A percentile compares a stretch with the other conserved stretches of the same genome.
These are phyloP conservation scores for Lathronympha strigana DNA, from an alignment of 2,888 invertebrate genomes.

Conservation along the genomic window DNA sequence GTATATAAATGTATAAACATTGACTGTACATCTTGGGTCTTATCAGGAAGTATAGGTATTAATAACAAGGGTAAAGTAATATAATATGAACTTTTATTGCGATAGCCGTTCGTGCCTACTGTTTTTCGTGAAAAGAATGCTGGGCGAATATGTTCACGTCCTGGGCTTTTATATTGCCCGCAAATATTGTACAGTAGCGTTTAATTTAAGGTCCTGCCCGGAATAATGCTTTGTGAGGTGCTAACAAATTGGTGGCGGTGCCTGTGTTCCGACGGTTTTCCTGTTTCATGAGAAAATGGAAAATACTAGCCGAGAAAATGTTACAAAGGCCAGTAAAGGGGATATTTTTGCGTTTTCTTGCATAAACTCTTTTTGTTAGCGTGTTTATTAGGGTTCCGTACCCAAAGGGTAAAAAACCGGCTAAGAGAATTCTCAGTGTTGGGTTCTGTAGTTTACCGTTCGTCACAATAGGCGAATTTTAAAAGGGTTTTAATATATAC, in stretches of 20 bases:
- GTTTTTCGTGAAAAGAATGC: constrained; percentile 22
- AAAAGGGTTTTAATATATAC: too few species aligned
- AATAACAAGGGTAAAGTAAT: constrained; percentile 24
- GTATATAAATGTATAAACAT: too few species aligned
- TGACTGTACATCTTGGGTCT: too few species aligned
- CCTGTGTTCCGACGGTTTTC: constrained; percentile 47
- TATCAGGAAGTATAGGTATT: not conserved
- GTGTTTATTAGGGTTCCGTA: too few species aligned
- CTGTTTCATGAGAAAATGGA: constrained; percentile 30
- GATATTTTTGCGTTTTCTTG: not conserved
- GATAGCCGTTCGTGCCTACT: constrained; percentile 28
- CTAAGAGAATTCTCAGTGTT: too few species aligned
- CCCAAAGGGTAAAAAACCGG: too few species aligned
- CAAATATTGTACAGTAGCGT: constrained; percentile 62
- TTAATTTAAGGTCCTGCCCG: constrained; percentile 65
- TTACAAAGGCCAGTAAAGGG: constrained; percentile 2
- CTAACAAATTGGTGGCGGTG: constrained; percentile 71
- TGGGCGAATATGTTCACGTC: constrained; percentile 33
- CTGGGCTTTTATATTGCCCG: constrained; percentile 45
- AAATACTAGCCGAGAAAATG: constrained; percentile 15
- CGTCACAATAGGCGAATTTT: too few species aligned
- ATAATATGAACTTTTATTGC: constrained; percentile 34
- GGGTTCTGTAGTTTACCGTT: too few species aligned
- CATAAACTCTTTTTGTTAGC: too few species aligned
- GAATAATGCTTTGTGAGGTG: constrained; percentile 73